Base-by-base conservation (phyloP, 2,888 invertebrate genomes). In the Ellobium chinense region DNA sequence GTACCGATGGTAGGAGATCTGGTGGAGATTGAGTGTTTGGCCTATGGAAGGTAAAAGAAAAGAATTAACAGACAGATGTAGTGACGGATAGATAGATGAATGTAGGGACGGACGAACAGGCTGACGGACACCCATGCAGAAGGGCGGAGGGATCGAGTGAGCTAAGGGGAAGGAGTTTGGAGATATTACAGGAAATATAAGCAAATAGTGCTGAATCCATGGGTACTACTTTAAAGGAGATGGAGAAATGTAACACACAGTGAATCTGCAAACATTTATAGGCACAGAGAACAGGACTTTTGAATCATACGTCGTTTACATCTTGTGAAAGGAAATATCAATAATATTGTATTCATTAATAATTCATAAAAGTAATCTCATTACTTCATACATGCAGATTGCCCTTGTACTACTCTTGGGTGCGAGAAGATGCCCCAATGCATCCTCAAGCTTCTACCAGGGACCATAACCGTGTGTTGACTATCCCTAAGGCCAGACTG, bases 11-110 rank as follows among this genome's bases (percentile, higher is more conserved):
- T 97, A 29, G 98, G 98, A 0, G 96, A 97, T 90, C 96, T 97
- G 93, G 97, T 98, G 29, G 94, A 97, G 80, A 93, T 99, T 72
- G 99, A 99, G 94, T 99, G 99, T 94, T 95, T 99, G 86, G 97
- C 98, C 7, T 98, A 97, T 94, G 99, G 98, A 93, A 98, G 98
- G 95, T 96, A 93, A 60, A 21, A 56, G 29, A 72, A 5, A 21
- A 9, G 18, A 5, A 21, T n/a, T 5, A 58, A 5, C 58, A 21
- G n/a, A n/a, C n/a, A n/a, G 58, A 58, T n/a, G 5, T 58, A 58
- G 5, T n/a, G 24, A 58, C n/a, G 58, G 24, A 58, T 58, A n/a
- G 24, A 58, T 58, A n/a, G 24, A 58, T 58, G 58, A n/a, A 58
- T 58, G 18, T 9, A 58, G 5, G 46, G 1, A n/a, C 7, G n/a